Evolutionary conservation across 2,888 invertebrate genomes (phyloP), one percentile per base, ranked within the genome.

Genomic region (Agrilus biguttatus): DNA sequence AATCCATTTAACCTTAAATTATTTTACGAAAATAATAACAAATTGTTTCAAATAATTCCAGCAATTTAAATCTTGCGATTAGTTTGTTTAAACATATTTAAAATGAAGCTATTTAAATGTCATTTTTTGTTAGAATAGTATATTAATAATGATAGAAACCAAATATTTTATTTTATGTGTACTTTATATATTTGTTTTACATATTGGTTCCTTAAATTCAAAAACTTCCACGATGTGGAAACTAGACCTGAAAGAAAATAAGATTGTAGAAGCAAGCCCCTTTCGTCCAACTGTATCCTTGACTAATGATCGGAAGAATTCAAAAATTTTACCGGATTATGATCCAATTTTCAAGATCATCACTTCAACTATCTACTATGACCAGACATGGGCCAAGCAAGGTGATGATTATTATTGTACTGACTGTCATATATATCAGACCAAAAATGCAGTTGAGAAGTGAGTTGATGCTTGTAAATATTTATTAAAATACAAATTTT

Each of bases 171-270:
- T 75, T 75, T 69, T 72, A 80, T 28, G 10, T 66, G 72, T 77
- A 58, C 65, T 82, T 56, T 82, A 82, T 63, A 72, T 81, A 60
- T 73, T 83, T 63, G 78, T 78, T 51, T 75, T 81, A 61, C 78
- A 82, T 68, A 75, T 82, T 57, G 73, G 82, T 55, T 65, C 65
- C 45, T 84, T 80, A 51, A 88, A 87, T 68, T 86, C 88, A 33
- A 75, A 84, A 53, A 84, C 86, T 14, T 86, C 87, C 42, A 82
- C 80, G 55, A 72, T 85, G 60, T 90, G 89, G 89, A 80, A 81
- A 67, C 68, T 90, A 47, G 86, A 80, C 62, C 69, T 74, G 40
- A 83, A 85, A 55, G 80, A 78, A 60, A 83, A 81, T 42, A 79
- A 80, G 67, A 81, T 85, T 46, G 74, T 82, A 46, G 81, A 80